Base-by-base conservation (phyloP, 1,140 invertebrate genomes). In the Nasonia giraulti region DNA sequence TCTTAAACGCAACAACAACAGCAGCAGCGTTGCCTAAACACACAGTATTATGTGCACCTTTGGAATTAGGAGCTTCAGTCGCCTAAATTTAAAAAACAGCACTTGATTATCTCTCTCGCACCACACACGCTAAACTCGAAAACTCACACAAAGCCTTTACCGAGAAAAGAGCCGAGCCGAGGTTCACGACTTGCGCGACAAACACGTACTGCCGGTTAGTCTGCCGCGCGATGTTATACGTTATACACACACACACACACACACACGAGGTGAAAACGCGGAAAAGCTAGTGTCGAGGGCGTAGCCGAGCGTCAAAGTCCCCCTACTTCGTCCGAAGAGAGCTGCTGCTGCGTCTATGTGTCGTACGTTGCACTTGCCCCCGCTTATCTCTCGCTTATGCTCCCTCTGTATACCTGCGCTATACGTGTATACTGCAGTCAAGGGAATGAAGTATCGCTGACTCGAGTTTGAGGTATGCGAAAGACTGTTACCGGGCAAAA, bases 361-460 rank as follows among this genome's bases (percentile, higher is more conserved):
- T 82, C 80, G 80, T 62, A n/a, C 55, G 55, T 62, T 82, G 80
- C 80, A 82, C 71, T 82, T 74, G 69, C 40, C 17, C 66, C 27
- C 40, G 23, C 69, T 71, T 33, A 62, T 62, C 55, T 62, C 17
- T 17, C 0, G 55, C 55, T n/a, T 62, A 62, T 20, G n/a, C 55
- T n/a, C 20, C 55, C 20, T 17, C 55, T 7, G 1, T 14, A 6
- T 7, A 14, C 14, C 50, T 62, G 40, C 40, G n/a, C n/a, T 44
- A 44, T 44, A 44, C 33, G 33, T 37, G 33, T 37, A 37, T 37
- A 37, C 27, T 20, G 7, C 17, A n/a, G 62, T 17, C 68, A 71
- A 33, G 23, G 31, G 31, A 33, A 33, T 33, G 27, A 33, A 6
- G 3, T 37, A 37, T 31, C 23, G 76, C 23, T 78, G 76, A 78